Evolutionary conservation across 2,888 invertebrate species (phyloP), one percentile per base, ranked within the genome.

Genomic region (Panopea generosa): DNA sequence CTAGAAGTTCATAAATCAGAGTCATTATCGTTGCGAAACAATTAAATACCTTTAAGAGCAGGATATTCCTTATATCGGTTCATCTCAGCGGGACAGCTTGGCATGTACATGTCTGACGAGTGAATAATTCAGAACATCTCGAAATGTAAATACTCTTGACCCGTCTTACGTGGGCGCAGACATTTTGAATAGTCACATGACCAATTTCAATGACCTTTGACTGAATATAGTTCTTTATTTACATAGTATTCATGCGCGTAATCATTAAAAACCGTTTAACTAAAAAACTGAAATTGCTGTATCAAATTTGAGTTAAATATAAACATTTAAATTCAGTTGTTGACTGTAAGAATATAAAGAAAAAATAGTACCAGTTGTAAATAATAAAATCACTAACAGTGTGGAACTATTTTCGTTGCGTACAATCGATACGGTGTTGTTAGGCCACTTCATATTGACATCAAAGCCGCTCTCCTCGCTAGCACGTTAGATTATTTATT

Each of bases 111-210:
- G 33, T 33, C 33, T 33, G 33, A 40, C 40, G 38, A 38, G 16
- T 20, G 26, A 45, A 20, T 27, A 47, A 27, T 61, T 26, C n/a
- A 47, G 18, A 24, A 61, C 27, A 38, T 26, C 24, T 18, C 29
- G 24, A 27, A 29, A 33, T 33, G 33, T 33, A 33, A 33, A 33
- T 33, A 33, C 33, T 4, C 33, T 33, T 33, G 33, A 33, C 4
- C 4, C 33, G 26, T 33, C 33, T 56, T 50, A 40, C 49, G 27
- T 62, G 79, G 65, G 61, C 60, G 77, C 77, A 53, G 81, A 79
- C 85, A 85, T 85, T 76, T 85, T 83, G 83, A 62, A 61, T 69
- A 61, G 79, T 83, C 83, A 83, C 83, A 77, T 83, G 83, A 83
- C 69, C 72, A 68, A 18, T 38, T 49, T 55, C 27, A 26, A 27